Base-by-base conservation (phyloP, 2,888 invertebrate genomes). In the Trichacis sp. region DNA sequence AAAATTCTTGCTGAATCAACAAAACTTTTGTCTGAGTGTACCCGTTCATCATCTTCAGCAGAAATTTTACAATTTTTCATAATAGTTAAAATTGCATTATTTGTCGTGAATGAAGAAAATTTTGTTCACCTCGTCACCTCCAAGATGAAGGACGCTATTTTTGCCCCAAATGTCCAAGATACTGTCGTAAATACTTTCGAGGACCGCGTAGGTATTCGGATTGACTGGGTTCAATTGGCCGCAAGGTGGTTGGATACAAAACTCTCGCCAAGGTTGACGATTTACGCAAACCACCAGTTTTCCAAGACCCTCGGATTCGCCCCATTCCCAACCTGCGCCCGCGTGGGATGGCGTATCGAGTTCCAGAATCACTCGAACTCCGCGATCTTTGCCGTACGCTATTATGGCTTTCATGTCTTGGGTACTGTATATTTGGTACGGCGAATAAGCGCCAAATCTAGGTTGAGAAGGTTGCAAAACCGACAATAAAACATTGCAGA, bases 301-400 rank as follows among this genome's bases (percentile, higher is more conserved):
- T 17, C 91, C 92, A 46, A 90, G 79, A 0, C 88, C 88, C 1
- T 85, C 85, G 11, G 82, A 77, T 2, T 80, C 80, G 0, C 94
- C 94, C 93, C 93, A 93, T 79, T 94, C 92, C 94, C 94, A 95
- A 0, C 94, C 95, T 69, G 75, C 76, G 18, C 93, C 93, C 0
- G 93, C 90, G 81, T 95, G 95, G 1, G 95, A 92, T 0, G 97
- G 97, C 4, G 93, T 91, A 83, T 96, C 96, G 33, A 96, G 89
- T 86, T 97, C 97, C 9, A 96, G 89, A 20, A 97, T 87, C 0
- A 97, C 89, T 33, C 95, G 87, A 3, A 97, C 90, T 1, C 97
- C 97, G 38, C 96, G 87, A 1, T 89, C 81, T 66, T 90, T 88
- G 0, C 94, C 96, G 81, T 93, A 96, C 29, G 89, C 87, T 0